phyloP scores from a whole-genome alignment of 2,797 vertebrate species.

The Oreochromis grahami region DNA sequence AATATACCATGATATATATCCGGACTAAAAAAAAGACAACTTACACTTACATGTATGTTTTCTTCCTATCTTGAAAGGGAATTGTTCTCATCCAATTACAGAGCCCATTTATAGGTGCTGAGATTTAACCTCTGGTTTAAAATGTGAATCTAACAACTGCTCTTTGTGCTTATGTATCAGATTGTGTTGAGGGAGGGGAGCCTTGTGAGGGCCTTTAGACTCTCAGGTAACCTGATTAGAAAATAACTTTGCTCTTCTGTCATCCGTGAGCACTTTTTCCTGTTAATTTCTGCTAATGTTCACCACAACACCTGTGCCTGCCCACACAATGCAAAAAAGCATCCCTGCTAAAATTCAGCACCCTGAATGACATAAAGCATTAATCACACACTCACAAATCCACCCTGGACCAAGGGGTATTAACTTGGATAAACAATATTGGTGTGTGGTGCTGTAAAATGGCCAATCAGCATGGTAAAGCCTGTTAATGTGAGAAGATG shows the following conservation, averaged over 20 bases:
- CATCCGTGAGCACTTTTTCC: slow-evolving; percentile 35
- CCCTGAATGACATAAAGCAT: slow-evolving; percentile 28
- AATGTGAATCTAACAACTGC: slow-evolving; percentile 67
- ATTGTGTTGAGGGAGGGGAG: slow-evolving; percentile 74
- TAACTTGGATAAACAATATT: slow-evolving; percentile 25
- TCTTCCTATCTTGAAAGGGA: neutral
- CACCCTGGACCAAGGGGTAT: slow-evolving; percentile 34
- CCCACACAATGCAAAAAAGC: slow-evolving; percentile 38
- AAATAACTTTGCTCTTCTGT: slow-evolving; percentile 23
- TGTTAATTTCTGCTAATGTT: slow-evolving; percentile 54
- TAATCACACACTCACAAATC: slow-evolving; percentile 35
- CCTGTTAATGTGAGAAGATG: slow-evolving; percentile 55
- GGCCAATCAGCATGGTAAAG: slow-evolving; percentile 50
- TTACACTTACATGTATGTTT: slow-evolving; percentile 9
- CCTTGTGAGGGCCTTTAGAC: slow-evolving; percentile 75
- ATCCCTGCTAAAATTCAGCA: slow-evolving; percentile 35
- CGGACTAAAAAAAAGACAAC: slow-evolving; percentile 3
- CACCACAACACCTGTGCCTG: slow-evolving; percentile 54
- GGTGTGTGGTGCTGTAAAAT: slow-evolving; percentile 39
- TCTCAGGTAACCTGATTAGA: slow-evolving; percentile 71
- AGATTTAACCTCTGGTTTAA: slow-evolving; percentile 31
- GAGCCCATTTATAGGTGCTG: slow-evolving; percentile 14
- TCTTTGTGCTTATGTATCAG: slow-evolving; percentile 76
- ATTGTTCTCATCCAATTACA: slow-evolving; percentile 10
- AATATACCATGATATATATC: slow-evolving; percentile 8